These are phyloP conservation scores for Rhopilema esculentum DNA, from an alignment of 30 jellyfish, hydroid and myxozoan genomes.

Conservation along the genomic window DNA sequence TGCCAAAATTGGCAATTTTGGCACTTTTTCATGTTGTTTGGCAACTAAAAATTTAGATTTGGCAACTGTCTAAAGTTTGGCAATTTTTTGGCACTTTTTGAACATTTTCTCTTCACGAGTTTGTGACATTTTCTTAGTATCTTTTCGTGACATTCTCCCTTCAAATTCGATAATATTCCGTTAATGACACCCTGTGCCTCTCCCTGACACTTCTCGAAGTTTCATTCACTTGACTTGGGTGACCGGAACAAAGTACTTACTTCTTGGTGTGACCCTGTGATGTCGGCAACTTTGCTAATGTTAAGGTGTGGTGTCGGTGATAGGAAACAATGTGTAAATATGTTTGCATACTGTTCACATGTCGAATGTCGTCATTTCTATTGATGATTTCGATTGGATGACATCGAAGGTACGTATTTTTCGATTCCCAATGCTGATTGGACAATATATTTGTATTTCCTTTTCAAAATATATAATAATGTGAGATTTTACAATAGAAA, in stretches of 20 bases:
- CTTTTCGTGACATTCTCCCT: neutral
- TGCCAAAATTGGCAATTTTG: neutral
- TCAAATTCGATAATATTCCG: neutral
- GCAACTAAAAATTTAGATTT: neutral
- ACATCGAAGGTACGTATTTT: neutral
- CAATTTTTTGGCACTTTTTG: neutral
- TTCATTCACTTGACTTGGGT: neutral
- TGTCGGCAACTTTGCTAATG: neutral
- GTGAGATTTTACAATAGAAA: neutral
- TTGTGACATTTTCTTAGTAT: neutral
- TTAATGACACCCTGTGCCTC: neutral
- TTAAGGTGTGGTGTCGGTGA: neutral
- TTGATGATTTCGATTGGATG: neutral
- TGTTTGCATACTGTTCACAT: neutral
- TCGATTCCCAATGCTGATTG: neutral
- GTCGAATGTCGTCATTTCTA: neutral
- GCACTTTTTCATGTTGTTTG: neutral
- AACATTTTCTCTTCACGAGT: neutral
- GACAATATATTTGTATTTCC: neutral
- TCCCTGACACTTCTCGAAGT: neutral
- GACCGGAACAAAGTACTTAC: neutral
- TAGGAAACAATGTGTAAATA: neutral
- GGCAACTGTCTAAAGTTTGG: neutral
- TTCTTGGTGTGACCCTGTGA: neutral
- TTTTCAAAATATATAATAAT: neutral